Base-by-base conservation (phyloP, 2,888 invertebrate genomes). In the Ochropleura leucogaster region DNA sequence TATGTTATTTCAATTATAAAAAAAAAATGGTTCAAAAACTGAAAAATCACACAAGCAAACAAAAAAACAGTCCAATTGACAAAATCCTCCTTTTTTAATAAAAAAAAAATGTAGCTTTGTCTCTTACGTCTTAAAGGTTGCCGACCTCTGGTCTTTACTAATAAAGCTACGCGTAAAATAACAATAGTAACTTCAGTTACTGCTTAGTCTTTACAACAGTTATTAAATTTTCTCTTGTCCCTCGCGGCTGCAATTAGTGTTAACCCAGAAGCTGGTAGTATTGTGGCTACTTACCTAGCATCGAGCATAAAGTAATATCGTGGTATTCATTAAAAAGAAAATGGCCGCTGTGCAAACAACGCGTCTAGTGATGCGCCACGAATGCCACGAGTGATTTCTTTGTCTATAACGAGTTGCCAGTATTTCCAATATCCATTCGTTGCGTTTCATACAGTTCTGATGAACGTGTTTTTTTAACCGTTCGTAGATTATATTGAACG, bases 341-440 rank as follows among this genome's bases (percentile, higher is more conserved):
- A 62, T 71, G 65, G 30, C 57, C 51, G 44, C 40, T 59, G 60
- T 63, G 46, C 20, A 68, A 68, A 71, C 53, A 74, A 40, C 71
- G 42, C 47, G 53, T n/a, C 42, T 69, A 78, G 74, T 75, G 89
- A 90, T 87, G 87, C 82, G 20, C 77, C 59, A 42, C 46, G 85
- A 89, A 88, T 89, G 90, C 77, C 59, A 42, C 46, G 85, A 89
- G 88, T 89, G 90, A 92, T 91, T 92, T 91, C 90, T 89, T 92
- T 92, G 91, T 93, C 91, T 89, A 92, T 88, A 83, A 86, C 86
- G 20, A 62, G 4, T 51, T 87, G 30, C 57, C n/a, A 57, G 16
- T 67, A 57, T 79, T 77, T 44, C 49, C 49, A 78, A 85, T 89
- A 92, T 90, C 91, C 90, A 91, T 91, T 88, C 85, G 86, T 87